These are phyloP conservation scores for Gymnarchus niloticus DNA, from an alignment of 2,113 vertebrate species.

Conservation along the genomic window DNA sequence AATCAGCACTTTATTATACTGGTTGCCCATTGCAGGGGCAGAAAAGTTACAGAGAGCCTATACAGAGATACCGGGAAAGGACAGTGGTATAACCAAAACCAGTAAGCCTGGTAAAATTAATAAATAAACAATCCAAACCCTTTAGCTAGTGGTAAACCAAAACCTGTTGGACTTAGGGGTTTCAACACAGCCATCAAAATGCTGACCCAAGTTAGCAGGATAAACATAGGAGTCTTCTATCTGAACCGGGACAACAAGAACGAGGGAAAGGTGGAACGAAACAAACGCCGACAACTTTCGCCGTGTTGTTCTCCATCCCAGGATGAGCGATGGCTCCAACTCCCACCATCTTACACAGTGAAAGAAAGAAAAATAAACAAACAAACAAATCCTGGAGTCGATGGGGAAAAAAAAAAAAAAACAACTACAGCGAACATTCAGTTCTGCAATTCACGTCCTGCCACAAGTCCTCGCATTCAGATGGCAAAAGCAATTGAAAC, in stretches of 20 bases:
- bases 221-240: not conserved
- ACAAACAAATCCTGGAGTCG: not conserved
- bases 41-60: no score
- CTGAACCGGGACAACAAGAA: not conserved
- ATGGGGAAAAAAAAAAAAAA: not conserved
- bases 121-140: not conserved
- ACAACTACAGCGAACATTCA: not conserved
- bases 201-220: not conserved
- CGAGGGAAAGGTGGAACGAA: not conserved
- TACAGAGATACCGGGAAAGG: not conserved
- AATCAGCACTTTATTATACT: not conserved
- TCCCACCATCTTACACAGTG: not conserved
- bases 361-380: not conserved
- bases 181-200: not conserved
- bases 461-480: slow-evolving; percentile 37
- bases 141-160: not conserved
- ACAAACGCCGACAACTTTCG: not conserved
- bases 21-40: not conserved
- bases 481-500: slow-evolving; percentile 62
- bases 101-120: not conserved
- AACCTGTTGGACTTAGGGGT: not conserved
- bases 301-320: not conserved
- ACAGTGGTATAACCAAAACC: not conserved
- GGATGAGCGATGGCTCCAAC: not conserved
- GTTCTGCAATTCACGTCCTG: slow-evolving; percentile 37